Base-by-base conservation (phyloP, 2,888 invertebrate species). In the Drosophila anomalata region DNA sequence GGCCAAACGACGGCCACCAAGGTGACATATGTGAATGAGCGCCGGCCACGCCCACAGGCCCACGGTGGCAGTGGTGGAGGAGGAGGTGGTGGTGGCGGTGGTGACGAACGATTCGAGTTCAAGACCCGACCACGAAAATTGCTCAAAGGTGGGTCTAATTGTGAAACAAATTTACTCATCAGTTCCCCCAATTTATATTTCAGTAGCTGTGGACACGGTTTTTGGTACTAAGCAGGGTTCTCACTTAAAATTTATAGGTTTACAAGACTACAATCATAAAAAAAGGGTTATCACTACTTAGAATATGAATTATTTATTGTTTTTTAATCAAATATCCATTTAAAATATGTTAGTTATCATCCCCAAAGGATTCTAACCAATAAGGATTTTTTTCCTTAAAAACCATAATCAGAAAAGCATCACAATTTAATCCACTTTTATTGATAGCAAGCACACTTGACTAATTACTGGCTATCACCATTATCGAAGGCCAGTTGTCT, bases 21-120 rank as follows among this genome's bases (percentile, higher is more conserved):
- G 77, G 89, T 92, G 17, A 90, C 91, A 39, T 92, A 92, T 63
- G 87, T 92, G n/a, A 92, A 92, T 58, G 91, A 92, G 68, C 80
- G 91, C 31, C 87, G 90, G 24, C 85, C 89, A 42, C 90, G 91
- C 73, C 87, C 89, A 36, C 88, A 89, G 52, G 77, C 87, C 11
- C 81, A 83, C 24, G 67, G 9, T 2, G 65, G 39, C 3, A 46
- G 48, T 24, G 48, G 48, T 9, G 33, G 46, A 7, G 68, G 44
- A 7, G 67, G 55, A 1, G 61, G 56, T 6, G 71, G 53, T 14
- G 76, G 77, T 47, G 92, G 56, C 6, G 71, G 53, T 14, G 76
- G 77, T 47, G 92, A 91, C 60, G 91, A 92, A 42, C 89, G 90
- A 29, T 90, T 91, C 60, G 91, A 92, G 67, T 92, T 91, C 57